Base-by-base conservation (phyloP, 1,140 invertebrate species). In the Magallana angulata region DNA sequence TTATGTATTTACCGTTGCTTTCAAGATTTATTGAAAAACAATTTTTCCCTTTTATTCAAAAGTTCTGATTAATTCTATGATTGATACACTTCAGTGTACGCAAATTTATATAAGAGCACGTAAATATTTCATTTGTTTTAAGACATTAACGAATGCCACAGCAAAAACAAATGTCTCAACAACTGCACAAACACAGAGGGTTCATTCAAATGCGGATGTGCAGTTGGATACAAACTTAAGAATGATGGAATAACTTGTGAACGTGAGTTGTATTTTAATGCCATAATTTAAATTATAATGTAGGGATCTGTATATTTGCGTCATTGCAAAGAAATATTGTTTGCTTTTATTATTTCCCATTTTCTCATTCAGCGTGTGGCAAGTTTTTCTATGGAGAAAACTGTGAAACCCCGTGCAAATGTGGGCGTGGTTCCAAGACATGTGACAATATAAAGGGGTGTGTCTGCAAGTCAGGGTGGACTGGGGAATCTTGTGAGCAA, bases 381-480 rank as follows among this genome's bases (percentile, higher is more conserved):
- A n/a, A 71, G 6, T 71, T 18, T 14, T 56, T 56, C 48, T 90
- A 24, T 64, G 90, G 90, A 30, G 7, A 68, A 16, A 85, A 88
- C 68, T 88, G 87, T 85, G 16, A 57, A 57, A 7, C 30, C 5
- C 57, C 56, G 4, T 88, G 87, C 36, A 62, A 83, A 7, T 88
- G 87, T 85, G 64, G 48, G 16, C 56, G 8, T 9, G 68, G 14
- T 9, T 57, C 71, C 14, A 57, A 11, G 24, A 62, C 58, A 5
- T 91, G 90, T 86, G 36, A 89, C 57, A 97, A 97, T 30, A 95
- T 97, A 89, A 97, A 97, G 93, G 98, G 98, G 87, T 99, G 98
- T 94, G 97, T 96, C 57, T 99, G 98, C 95, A 96, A 96, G 1
- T 96, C 98, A 71, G 98, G 98, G 11, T 99, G 90, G 89, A 84